These are phyloP conservation scores for Acanthosepion lycidas DNA, from an alignment of 2,888 invertebrate genomes.

Conservation along the genomic window DNA sequence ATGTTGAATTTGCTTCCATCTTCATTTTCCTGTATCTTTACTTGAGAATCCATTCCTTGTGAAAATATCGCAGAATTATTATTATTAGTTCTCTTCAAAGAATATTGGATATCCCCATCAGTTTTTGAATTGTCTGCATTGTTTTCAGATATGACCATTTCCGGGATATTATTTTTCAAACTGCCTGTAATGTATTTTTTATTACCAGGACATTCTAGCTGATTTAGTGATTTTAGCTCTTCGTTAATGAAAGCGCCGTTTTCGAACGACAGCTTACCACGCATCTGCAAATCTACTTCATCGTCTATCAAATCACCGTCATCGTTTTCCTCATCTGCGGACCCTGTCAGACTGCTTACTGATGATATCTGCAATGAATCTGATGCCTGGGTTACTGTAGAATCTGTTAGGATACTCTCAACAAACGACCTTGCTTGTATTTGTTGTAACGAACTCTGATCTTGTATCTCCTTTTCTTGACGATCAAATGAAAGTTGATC, in stretches of 20 bases:
- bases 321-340: neutral
- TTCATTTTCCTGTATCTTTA: neutral
- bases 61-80: neutral
- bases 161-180: neutral
- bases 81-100: neutral
- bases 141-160: neutral
- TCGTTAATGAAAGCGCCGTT: neutral
- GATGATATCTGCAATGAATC: neutral
- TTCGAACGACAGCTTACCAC: neutral
- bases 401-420: neutral
- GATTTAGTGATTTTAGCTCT: neutral
- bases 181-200: neutral
- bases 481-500: neutral
- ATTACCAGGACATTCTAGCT: neutral
- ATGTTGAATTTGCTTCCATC: neutral
- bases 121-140: neutral
- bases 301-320: neutral
- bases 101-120: neutral
- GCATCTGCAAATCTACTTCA: neutral
- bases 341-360: neutral
- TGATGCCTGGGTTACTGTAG: neutral
- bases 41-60: neutral
- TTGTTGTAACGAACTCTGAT: neutral
- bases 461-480: neutral
- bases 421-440: neutral